Conservation (phyloP, 2,113 vertebrate species). For the Aplodontia rufa region DNA sequence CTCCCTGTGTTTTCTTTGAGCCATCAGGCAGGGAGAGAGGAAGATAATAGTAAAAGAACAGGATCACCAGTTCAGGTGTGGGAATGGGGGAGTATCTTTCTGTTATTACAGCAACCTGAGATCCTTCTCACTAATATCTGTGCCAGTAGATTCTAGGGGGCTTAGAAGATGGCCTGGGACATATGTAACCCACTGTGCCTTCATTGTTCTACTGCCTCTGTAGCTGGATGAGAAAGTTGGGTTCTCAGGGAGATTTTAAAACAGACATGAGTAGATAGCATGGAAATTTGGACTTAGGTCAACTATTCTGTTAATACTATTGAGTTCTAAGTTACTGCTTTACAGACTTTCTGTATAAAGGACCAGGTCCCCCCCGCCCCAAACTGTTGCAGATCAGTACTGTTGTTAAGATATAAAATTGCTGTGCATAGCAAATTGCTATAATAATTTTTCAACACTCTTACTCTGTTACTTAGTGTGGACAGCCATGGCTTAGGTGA, state of each 20-base stretch:
- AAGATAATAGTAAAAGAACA: not conserved
- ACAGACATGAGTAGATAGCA: not conserved
- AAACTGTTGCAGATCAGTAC: not conserved
- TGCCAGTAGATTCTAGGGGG: accelerated
- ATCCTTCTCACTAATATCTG: not conserved
- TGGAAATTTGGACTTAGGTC: not conserved
- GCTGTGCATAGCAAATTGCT: not conserved
- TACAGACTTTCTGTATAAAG: not conserved
- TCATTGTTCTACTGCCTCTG: not conserved
- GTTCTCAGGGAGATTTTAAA: not conserved
- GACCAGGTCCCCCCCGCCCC: not conserved
- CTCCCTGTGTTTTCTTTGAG: not conserved
- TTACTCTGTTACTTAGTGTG: not conserved
- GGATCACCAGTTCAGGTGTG: not conserved
- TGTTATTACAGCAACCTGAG: not conserved
- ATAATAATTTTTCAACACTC: not conserved
- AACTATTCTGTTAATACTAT: not conserved
- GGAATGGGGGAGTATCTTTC: too few relatives aligned
- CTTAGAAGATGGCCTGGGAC: not conserved
- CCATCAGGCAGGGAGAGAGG: not conserved
- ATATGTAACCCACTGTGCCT: not conserved
- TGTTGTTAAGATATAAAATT: not conserved
- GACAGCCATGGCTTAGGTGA: not conserved
- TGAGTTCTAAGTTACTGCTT: not conserved
- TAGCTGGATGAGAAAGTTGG: not conserved